Conservation (phyloP, 2,113 vertebrate species). For the Phylloscopus trochiloides region DNA sequence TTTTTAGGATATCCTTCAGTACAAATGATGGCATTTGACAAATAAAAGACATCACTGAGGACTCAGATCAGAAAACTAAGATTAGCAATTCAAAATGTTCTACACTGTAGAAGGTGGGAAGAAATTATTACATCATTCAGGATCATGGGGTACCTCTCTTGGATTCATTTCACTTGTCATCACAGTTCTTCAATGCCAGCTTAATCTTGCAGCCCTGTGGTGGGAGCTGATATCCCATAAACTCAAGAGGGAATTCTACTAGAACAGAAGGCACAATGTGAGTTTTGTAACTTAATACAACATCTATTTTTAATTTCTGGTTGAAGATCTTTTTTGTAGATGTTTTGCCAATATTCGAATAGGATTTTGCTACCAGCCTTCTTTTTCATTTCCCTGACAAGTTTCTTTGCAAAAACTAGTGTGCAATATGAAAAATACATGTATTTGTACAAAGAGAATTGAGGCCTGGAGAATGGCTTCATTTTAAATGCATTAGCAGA, state of each 20-base stretch:
- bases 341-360: neutral
- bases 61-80: neutral
- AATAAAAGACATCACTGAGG: neutral
- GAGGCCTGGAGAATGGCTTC: neutral
- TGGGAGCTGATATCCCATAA: neutral
- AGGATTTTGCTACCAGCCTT: neutral
- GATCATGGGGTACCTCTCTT: neutral
- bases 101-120: neutral
- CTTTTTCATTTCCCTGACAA: neutral
- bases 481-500: neutral
- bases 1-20: neutral
- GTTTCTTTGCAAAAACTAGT: neutral
- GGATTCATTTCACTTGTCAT: neutral
- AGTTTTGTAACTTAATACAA: neutral
- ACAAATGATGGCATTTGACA: neutral
- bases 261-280: neutral
- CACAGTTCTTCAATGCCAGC: neutral
- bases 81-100: neutral
- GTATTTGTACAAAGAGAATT: neutral
- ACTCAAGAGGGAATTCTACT: neutral
- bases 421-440: neutral
- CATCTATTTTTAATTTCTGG: neutral
- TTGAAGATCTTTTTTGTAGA: neutral
- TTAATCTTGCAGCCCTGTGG: neutral
- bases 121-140: neutral